Conservation (phyloP, 2,888 invertebrate genomes). For the Phasia obesa region DNA sequence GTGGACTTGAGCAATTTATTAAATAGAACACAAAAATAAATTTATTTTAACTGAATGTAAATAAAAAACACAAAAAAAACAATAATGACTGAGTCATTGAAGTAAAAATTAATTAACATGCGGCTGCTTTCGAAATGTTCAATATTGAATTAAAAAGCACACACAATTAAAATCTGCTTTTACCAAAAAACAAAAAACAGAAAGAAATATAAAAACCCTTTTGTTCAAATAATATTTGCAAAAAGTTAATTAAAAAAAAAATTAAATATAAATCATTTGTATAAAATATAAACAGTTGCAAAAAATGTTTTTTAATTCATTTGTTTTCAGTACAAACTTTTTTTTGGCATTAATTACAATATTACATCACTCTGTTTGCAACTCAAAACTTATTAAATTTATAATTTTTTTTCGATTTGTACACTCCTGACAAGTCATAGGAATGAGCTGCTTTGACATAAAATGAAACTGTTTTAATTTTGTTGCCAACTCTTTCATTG, state of each 20-base stretch:
- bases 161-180: neutral
- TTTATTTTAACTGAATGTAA: constrained; percentile 15
- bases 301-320: neutral
- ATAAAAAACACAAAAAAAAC: neutral
- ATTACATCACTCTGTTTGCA: neutral
- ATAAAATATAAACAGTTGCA: neutral
- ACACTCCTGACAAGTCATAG: too few species aligned
- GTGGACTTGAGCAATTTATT: neutral
- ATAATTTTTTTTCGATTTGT: neutral
- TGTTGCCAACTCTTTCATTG: too few species aligned
- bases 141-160: neutral
- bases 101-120: constrained; percentile 7
- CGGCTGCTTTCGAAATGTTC: neutral
- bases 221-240: neutral
- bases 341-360: neutral
- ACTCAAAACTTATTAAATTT: too few species aligned
- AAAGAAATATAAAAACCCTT: neutral
- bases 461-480: too few species aligned
- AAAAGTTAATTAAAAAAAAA: neutral
- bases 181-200: neutral
- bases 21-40: constrained; percentile 13
- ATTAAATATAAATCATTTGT: too few species aligned
- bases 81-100: constrained; percentile 21
- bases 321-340: neutral
- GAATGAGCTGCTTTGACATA: too few species aligned